phyloP scores from a whole-genome alignment of 2,888 invertebrate species.

The Aradus depressus region DNA sequence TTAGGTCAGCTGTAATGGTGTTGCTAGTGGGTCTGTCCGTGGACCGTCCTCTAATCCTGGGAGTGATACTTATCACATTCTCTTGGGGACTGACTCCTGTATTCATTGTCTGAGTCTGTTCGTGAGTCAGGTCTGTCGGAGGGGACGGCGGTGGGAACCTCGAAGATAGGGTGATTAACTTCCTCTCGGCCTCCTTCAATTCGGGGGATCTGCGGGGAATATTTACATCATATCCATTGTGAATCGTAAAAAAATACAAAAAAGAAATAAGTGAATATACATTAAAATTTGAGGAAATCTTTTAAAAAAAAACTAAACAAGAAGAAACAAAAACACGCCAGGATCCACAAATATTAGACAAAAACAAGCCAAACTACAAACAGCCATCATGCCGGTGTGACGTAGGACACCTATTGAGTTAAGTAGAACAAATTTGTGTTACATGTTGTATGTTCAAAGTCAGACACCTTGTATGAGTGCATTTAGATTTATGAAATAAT shows the following conservation, averaged over 20 bases:
- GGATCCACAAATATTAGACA: no score
- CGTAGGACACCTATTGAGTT: constrained; percentile 14
- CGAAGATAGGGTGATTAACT: constrained; percentile 14
- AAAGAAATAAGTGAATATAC: constrained; percentile 2
- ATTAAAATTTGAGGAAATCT: constrained; percentile 8
- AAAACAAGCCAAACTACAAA: constrained; percentile 14
- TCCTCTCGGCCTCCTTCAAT: constrained; percentile 16
- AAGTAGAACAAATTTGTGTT: constrained; percentile 1
- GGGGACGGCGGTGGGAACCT: neutral
- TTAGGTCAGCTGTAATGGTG: neutral
- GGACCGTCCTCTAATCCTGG: constrained; percentile 14
- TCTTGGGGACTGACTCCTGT: constrained; percentile 4
- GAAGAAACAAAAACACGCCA: no score
- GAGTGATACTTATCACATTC: constrained; percentile 21
- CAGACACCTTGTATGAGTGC: constrained; percentile 5
- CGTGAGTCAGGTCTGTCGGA: no score
- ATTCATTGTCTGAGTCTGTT: no score
- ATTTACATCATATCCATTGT: no score
- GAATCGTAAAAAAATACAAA: no score
- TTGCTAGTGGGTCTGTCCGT: no score
- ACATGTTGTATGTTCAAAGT: constrained; percentile 6
- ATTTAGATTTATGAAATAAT: constrained; percentile 2
- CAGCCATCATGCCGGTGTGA: constrained; percentile 19
- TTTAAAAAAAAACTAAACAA: neutral
- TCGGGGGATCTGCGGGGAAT: constrained; percentile 18